Evolutionary conservation across 2,113 vertebrate genomes (phyloP).

Genomic region (Jacana jacana): DNA sequence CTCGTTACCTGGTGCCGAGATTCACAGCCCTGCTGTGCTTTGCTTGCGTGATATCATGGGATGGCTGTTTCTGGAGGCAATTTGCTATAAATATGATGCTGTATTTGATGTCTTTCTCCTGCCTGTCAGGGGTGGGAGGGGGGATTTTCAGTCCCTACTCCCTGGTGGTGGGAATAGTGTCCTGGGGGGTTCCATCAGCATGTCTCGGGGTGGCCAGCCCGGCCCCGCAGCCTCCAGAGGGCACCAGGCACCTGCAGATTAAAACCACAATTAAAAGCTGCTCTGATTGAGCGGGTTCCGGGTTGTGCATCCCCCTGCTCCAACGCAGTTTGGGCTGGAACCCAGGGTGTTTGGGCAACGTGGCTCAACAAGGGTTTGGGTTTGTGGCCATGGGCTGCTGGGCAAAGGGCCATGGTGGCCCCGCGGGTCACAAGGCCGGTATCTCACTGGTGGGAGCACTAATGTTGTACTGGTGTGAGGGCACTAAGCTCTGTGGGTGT

Average conservation of each 20-base stretch:
- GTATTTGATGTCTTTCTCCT: neutral
- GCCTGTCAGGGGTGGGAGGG: neutral
- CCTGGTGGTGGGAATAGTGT: neutral
- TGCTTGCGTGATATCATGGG: fast-evolving
- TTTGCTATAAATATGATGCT: too few species aligned
- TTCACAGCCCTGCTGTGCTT: neutral
- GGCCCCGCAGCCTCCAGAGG: neutral
- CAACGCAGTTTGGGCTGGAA: too few species aligned
- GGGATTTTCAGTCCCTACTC: neutral
- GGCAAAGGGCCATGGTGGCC: neutral
- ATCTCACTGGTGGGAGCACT: neutral
- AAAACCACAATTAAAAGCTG: neutral
- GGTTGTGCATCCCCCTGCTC: fast-evolving
- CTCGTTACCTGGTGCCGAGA: fast-evolving
- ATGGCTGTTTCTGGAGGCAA: neutral
- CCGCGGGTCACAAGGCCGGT: fast-evolving
- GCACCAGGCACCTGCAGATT: neutral
- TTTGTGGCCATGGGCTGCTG: neutral
- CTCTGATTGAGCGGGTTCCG: neutral
- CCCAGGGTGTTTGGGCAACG: fast-evolving
- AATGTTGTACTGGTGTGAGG: too few species aligned
- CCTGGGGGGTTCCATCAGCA: neutral
- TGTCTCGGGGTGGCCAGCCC: fast-evolving
- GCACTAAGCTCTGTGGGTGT: too few species aligned
- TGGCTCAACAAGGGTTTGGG: fast-evolving